Percentiles rank a stretch among this genome's conserved stretches.
Conservation (phyloP, 1,140 invertebrate genomes). For the Neuroterus valhalla region DNA sequence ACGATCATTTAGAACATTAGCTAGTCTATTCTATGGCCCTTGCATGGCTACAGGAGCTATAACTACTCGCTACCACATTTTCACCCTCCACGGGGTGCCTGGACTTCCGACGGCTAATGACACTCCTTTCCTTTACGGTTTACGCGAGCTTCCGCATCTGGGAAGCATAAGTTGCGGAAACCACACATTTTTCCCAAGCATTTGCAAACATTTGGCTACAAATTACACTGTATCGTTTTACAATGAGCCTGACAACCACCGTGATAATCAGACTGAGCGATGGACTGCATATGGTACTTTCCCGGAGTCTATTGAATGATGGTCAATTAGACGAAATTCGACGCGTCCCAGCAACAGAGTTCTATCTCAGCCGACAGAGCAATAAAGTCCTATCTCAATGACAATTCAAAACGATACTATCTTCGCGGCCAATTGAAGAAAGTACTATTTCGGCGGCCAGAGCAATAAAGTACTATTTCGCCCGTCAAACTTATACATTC, state of each 20-base stretch:
- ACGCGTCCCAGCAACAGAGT: too few species aligned
- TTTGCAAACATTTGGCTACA: constrained; percentile 43
- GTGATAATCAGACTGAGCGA: constrained; percentile 38
- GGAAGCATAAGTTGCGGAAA: constrained; percentile 46
- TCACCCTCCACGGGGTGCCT: constrained; percentile 27
- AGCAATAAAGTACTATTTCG: too few species aligned
- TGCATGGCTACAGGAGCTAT: background rate
- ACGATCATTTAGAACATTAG: constrained; percentile 13
- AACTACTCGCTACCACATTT: constrained; percentile 18
- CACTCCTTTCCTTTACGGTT: constrained; percentile 36
- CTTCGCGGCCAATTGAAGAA: too few species aligned
- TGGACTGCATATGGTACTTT: constrained; percentile 49
- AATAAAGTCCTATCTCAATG: too few species aligned
- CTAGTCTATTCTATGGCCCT: background rate
- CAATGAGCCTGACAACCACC: constrained; percentile 11
- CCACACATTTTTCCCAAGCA: constrained; percentile 46
- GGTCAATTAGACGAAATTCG: too few species aligned
- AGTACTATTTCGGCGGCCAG: too few species aligned
- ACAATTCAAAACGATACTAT: too few species aligned
- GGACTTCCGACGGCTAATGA: constrained; percentile 32
- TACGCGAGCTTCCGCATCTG: constrained; percentile 30
- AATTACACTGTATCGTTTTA: constrained; percentile 39
- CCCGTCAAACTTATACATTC: too few species aligned
- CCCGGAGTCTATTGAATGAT: constrained; percentile 39
- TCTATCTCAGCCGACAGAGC: too few species aligned